Conservation (phyloP, 2,113 vertebrate genomes). For the Callaeas wilsoni region DNA sequence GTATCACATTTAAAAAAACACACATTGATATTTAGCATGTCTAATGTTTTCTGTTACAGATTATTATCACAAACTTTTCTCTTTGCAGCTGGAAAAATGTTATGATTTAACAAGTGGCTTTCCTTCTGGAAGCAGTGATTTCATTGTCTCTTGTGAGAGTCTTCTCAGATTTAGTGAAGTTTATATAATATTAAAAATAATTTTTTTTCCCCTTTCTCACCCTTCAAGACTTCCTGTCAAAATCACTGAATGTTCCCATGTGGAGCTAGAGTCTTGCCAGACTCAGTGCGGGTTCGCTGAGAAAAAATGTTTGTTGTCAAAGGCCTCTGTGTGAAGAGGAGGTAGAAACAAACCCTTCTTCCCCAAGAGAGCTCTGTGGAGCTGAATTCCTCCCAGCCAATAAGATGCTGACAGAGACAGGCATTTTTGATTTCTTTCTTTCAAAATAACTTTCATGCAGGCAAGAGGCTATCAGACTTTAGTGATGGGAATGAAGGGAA, state of each 20-base stretch:
- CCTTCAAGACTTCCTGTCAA: background rate
- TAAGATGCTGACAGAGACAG: background rate
- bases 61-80: background rate
- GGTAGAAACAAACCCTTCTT: background rate
- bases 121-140: background rate
- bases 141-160: background rate
- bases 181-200: background rate
- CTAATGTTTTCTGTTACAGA: background rate
- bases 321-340: background rate
- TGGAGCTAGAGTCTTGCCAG: background rate
- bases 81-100: background rate
- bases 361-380: background rate
- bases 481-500: background rate
- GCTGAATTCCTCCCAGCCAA: background rate
- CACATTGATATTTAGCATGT: background rate
- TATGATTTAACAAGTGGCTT: background rate
- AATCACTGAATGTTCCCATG: background rate
- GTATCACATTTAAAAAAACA: rapidly evolving
- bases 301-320: background rate
- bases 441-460: background rate
- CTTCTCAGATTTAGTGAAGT: background rate
- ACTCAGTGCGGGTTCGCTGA: rapidly evolving
- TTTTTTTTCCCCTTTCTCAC: background rate
- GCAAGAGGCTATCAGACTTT: background rate
- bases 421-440: background rate